These are phyloP conservation scores for Hirtodrosophila trivittata DNA, from an alignment of 2,888 invertebrate genomes.

Conservation along the genomic window DNA sequence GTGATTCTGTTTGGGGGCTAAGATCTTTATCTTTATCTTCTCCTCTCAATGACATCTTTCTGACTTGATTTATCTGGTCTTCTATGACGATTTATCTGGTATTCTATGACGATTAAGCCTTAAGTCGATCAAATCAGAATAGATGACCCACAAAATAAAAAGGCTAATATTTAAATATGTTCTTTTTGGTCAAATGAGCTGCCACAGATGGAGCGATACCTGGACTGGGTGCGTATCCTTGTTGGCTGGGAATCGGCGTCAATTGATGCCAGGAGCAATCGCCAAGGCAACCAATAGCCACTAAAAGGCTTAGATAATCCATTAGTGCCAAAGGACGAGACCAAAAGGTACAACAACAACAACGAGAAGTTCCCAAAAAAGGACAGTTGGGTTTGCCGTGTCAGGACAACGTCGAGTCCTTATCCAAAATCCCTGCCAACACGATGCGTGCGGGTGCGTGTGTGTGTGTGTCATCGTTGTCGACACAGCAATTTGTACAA, in stretches of 20 bases:
- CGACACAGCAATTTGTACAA: constrained; percentile 81
- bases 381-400: constrained; percentile 5
- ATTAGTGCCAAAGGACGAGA: constrained; percentile 67
- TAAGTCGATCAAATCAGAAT: constrained; percentile 31
- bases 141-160: constrained; percentile 19
- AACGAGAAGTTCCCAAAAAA: constrained; percentile 10
- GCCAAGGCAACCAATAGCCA: constrained; percentile 66
- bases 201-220: constrained; percentile 24
- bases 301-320: constrained; percentile 80
- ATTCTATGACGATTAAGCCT: too few species aligned
- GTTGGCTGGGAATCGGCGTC: background rate
- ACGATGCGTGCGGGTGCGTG: constrained; percentile 71
- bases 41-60: too few species aligned
- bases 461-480: constrained; percentile 35
- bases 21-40: too few species aligned
- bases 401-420: constrained; percentile 48
- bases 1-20: too few species aligned
- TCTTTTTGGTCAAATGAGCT: too few species aligned
- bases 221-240: background rate
- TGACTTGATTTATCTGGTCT: too few species aligned
- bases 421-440: constrained; percentile 10
- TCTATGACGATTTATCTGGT: too few species aligned
- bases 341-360: constrained; percentile 56
- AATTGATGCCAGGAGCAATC: constrained; percentile 37
- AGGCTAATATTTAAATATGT: constrained; percentile 17